Evolutionary conservation across 2,888 invertebrate species (phyloP).

Genomic region (Catocala nupta): DNA sequence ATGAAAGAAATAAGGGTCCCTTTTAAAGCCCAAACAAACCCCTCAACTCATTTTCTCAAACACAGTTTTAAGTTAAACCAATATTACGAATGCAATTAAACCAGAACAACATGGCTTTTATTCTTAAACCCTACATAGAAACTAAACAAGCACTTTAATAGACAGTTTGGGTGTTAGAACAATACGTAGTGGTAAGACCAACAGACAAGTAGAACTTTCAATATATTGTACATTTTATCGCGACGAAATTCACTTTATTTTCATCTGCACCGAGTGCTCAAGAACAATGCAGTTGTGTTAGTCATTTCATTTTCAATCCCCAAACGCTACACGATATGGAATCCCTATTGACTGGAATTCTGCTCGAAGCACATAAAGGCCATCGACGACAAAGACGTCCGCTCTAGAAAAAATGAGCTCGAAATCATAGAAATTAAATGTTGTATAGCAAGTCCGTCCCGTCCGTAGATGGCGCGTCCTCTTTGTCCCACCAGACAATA

Average conservation of each 20-base stretch:
- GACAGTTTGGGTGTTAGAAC: constrained; percentile 36
- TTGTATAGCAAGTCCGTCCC: constrained; percentile 70
- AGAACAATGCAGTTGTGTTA: constrained; percentile 70
- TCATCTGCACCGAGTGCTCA: constrained; percentile 54
- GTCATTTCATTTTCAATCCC: constrained; percentile 62
- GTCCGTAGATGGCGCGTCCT: constrained; percentile 58
- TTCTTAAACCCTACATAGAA: constrained; percentile 23
- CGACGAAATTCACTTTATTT: constrained; percentile 70
- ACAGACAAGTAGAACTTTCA: constrained; percentile 58
- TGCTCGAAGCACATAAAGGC: constrained; percentile 74
- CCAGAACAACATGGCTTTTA: background rate
- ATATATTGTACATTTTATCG: constrained; percentile 68
- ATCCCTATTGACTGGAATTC: constrained; percentile 72
- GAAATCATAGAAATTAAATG: constrained; percentile 81
- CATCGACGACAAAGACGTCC: constrained; percentile 70
- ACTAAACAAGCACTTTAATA: constrained; percentile 22
- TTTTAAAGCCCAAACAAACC: background rate
- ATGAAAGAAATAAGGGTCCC: constrained; percentile 23
- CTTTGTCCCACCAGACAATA: constrained; percentile 77
- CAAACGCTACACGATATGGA: constrained; percentile 76
- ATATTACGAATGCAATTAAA: too few species aligned
- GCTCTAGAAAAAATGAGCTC: constrained; percentile 68
- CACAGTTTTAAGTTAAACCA: too few species aligned
- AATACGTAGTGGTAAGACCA: constrained; percentile 50
- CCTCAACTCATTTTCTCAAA: too few species aligned